phyloP scores from a whole-genome alignment of 2,797 vertebrate genomes.

The Tragopan temminckii region DNA sequence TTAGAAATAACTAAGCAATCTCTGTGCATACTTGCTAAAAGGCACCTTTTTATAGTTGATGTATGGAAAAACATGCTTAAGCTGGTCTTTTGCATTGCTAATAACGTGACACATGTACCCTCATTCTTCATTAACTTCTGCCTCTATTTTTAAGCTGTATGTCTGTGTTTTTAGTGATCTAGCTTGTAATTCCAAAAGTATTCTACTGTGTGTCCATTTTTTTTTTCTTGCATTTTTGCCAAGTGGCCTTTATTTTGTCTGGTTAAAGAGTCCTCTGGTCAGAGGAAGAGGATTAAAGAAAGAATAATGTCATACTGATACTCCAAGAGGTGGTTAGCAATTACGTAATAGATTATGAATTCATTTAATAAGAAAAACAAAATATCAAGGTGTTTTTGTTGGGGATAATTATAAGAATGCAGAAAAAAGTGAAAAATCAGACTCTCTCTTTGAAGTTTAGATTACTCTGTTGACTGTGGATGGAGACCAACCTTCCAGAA shows the following conservation, averaged over 20 bases:
- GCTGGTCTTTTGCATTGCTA: conserved; percentile 93
- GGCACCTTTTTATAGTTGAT: conserved; percentile 80
- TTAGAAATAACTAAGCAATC: conserved; percentile 72
- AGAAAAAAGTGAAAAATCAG: neutral
- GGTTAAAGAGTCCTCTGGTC: conserved; percentile 35
- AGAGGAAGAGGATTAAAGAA: neutral
- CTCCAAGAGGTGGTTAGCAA: neutral
- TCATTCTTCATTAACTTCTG: conserved; percentile 76
- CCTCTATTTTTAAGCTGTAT: conserved; percentile 76
- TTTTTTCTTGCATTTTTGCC: conserved; percentile 65
- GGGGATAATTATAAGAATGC: neutral
- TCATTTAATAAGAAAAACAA: neutral
- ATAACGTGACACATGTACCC: conserved; percentile 73
- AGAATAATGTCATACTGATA: neutral
- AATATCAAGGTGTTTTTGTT: neutral
- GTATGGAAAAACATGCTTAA: conserved; percentile 87
- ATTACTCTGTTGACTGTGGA: neutral
- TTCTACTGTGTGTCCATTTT: conserved; percentile 45
- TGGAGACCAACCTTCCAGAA: neutral
- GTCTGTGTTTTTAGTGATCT: conserved; percentile 77
- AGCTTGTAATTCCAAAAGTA: conserved; percentile 74
- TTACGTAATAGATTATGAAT: neutral
- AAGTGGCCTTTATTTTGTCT: conserved; percentile 50
- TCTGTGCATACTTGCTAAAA: conserved; percentile 80
- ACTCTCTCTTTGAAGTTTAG: neutral